These are phyloP conservation scores for Caenorhabditis inopinata DNA, from an alignment of 1,140 invertebrate genomes.

Conservation along the genomic window DNA sequence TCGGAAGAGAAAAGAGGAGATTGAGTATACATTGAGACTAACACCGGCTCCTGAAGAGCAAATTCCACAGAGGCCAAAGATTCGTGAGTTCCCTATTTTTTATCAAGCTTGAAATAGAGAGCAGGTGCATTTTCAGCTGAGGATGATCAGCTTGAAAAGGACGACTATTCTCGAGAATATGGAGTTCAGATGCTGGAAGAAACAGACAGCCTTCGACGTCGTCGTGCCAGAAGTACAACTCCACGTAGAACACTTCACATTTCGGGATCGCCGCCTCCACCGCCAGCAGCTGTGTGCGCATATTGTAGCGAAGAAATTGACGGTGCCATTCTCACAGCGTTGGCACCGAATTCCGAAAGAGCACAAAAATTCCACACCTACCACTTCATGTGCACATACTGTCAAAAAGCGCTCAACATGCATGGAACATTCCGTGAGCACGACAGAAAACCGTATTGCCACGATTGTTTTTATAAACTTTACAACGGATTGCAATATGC, in stretches of 20 bases:
- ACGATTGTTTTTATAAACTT: constrained; percentile 65
- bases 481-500: constrained; percentile 62
- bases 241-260: constrained; percentile 64
- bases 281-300: constrained; percentile 58
- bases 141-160: constrained; percentile 60
- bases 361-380: constrained; percentile 66
- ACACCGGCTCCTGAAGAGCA: constrained; percentile 62
- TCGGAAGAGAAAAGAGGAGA: constrained; percentile 51
- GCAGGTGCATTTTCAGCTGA: constrained; percentile 21
- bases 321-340: constrained; percentile 60
- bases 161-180: constrained; percentile 62
- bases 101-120: neutral
- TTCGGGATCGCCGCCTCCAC: constrained; percentile 54
- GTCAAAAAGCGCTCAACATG: constrained; percentile 65
- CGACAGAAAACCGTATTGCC: constrained; percentile 60
- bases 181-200: constrained; percentile 63
- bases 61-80: constrained; percentile 37
- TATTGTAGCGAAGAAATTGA: constrained; percentile 65
- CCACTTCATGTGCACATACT: constrained; percentile 65
- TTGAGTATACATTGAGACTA: constrained; percentile 62
- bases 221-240: constrained; percentile 61
- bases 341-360: constrained; percentile 60
- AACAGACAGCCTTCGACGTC: constrained; percentile 52
- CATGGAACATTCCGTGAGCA: constrained; percentile 65
- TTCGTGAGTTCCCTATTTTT: constrained; percentile 42